phyloP scores from a whole-genome alignment of 2,888 invertebrate genomes.

The Atherix ibis region DNA sequence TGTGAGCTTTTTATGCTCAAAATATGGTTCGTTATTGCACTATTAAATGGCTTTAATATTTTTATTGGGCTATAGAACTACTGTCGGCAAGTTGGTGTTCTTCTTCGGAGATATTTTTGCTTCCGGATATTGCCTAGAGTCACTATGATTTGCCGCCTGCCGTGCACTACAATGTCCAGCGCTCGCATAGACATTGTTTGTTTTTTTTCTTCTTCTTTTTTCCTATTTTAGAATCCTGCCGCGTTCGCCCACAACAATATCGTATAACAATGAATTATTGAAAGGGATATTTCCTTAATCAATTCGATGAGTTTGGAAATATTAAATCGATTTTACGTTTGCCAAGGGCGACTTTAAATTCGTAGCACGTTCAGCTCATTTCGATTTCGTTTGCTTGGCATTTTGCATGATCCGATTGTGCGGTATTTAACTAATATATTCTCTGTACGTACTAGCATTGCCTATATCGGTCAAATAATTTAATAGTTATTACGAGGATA shows the following conservation, averaged over 20 bases:
- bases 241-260: background rate
- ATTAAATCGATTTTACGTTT: slow-evolving; percentile 1
- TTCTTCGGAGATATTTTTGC: no score
- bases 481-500: no score
- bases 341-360: slow-evolving; percentile 1
- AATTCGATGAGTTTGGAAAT: slow-evolving; percentile 1
- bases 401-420: background rate
- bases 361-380: slow-evolving; percentile 4
- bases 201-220: no score
- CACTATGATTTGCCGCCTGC: no score
- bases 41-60: slow-evolving; percentile 11
- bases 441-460: no score
- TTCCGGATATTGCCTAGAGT: no score
- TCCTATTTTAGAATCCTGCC: slow-evolving; percentile 7
- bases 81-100: background rate
- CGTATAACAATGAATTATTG: slow-evolving; percentile 6
- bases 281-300: slow-evolving; percentile 7
- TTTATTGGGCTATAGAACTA: slow-evolving; percentile 9
- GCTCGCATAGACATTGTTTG: no score
- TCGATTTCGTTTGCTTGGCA: background rate
- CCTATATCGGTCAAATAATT: no score
- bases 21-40: slow-evolving; percentile 9
- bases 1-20: slow-evolving; percentile 10
- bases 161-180: no score
- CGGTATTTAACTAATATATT: no score